phyloP scores from a whole-genome alignment of 2,797 vertebrate species.

The Falco concolor region DNA sequence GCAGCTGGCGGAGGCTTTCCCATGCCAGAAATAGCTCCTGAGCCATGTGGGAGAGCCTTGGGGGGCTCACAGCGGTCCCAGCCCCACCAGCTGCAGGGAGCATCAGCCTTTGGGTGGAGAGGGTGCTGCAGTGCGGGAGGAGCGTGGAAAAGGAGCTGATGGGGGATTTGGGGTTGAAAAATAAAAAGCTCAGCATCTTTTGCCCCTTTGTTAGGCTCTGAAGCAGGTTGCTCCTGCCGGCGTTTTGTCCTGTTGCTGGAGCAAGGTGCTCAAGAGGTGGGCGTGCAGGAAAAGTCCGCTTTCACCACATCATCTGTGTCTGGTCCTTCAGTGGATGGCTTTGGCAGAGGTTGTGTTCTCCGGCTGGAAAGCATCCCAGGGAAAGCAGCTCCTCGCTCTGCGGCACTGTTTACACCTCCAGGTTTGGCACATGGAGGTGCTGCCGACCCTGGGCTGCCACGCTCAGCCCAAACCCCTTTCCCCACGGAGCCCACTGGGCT shows the following conservation, averaged over 20 bases:
- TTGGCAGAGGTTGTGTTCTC: not conserved
- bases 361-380: not conserved
- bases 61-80: not conserved
- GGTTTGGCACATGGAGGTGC: not conserved
- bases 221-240: not conserved
- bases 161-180: not conserved
- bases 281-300: not conserved
- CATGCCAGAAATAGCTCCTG: not conserved
- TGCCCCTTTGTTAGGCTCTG: accelerated
- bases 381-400: not conserved
- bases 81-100: not conserved
- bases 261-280: not conserved
- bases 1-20: not conserved
- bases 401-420: not conserved
- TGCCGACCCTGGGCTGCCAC: not conserved
- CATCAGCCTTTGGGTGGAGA: not conserved
- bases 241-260: not conserved
- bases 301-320: not conserved
- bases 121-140: not conserved
- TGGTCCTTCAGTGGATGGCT: not conserved
- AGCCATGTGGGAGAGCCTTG: not conserved
- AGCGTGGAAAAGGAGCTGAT: not conserved
- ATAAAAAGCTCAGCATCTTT: not conserved
- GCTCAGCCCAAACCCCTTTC: not conserved
- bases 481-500: not conserved